phyloP scores from a whole-genome alignment of 2,888 invertebrate species.

The Lacanobia oleracea region DNA sequence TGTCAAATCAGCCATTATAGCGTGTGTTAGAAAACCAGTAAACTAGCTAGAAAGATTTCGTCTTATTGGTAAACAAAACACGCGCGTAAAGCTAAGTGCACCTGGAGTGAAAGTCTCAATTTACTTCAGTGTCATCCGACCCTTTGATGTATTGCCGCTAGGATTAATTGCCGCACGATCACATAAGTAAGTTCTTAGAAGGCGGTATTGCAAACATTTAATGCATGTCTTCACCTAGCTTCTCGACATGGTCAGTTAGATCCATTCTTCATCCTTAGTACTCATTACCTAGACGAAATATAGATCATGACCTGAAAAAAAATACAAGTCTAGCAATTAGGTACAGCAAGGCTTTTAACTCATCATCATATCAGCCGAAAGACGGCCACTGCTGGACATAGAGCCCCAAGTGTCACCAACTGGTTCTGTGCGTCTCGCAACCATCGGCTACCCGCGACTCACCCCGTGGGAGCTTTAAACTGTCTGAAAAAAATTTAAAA shows the following conservation, averaged over 20 bases:
- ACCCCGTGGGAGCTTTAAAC: too few relatives aligned
- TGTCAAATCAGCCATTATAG: background rate
- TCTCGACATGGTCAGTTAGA: background rate
- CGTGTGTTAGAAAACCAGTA: background rate
- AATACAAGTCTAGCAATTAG: too few relatives aligned
- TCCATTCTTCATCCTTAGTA: background rate
- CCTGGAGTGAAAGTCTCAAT: conserved; percentile 48
- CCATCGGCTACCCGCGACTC: too few relatives aligned
- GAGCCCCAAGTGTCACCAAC: too few relatives aligned
- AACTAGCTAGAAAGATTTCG: background rate
- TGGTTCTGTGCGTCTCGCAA: too few relatives aligned
- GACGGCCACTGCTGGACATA: too few relatives aligned
- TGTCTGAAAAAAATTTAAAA: too few relatives aligned
- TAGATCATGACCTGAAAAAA: background rate
- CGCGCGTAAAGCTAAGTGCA: conserved; percentile 33
- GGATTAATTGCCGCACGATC: conserved; percentile 34
- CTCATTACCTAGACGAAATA: background rate
- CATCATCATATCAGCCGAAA: too few relatives aligned
- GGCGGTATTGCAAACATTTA: conserved; percentile 1
- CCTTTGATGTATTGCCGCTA: conserved; percentile 47
- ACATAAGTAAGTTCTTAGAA: conserved; percentile 8
- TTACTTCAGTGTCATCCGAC: conserved; percentile 25
- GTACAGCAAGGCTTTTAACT: too few relatives aligned
- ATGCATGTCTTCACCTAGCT: conserved; percentile 2
- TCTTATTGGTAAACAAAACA: conserved; percentile 43